These are phyloP conservation scores for Dryomyza anilis DNA, from an alignment of 2,888 invertebrate genomes.

Conservation along the genomic window DNA sequence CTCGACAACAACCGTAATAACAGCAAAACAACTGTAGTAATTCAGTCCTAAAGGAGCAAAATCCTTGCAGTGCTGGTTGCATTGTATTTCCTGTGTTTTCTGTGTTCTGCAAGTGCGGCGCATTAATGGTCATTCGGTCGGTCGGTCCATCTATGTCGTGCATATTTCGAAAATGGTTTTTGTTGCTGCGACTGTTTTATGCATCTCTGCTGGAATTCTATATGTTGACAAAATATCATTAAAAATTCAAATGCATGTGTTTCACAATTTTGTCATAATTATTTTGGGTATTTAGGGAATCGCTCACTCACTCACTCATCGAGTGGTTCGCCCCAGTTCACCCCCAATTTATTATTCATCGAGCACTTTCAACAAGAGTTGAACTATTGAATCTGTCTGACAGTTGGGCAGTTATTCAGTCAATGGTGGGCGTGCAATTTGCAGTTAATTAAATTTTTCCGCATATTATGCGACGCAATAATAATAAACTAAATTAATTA, in stretches of 20 bases:
- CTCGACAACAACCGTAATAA: too few relatives aligned
- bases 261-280: constrained; percentile 41
- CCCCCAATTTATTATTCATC: not conserved
- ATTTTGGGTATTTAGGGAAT: constrained; percentile 45
- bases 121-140: not conserved
- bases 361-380: too few relatives aligned
- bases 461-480: not conserved
- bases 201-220: constrained; percentile 1
- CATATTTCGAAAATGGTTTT: not conserved
- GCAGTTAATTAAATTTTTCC: not conserved
- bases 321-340: not conserved
- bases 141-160: not conserved
- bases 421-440: too few relatives aligned
- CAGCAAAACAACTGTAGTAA: too few relatives aligned
- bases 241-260: constrained; percentile 51
- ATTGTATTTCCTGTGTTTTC: constrained; percentile 42
- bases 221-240: constrained; percentile 46
- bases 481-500: not conserved
- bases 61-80: too few relatives aligned
- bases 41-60: too few relatives aligned
- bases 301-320: too few relatives aligned
- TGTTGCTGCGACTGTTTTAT: not conserved
- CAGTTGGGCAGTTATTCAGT: too few relatives aligned
- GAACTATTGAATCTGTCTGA: too few relatives aligned
- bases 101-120: constrained; percentile 31